Conservation (phyloP, 2,797 vertebrate genomes). For the Cyclopterus lumpus region DNA sequence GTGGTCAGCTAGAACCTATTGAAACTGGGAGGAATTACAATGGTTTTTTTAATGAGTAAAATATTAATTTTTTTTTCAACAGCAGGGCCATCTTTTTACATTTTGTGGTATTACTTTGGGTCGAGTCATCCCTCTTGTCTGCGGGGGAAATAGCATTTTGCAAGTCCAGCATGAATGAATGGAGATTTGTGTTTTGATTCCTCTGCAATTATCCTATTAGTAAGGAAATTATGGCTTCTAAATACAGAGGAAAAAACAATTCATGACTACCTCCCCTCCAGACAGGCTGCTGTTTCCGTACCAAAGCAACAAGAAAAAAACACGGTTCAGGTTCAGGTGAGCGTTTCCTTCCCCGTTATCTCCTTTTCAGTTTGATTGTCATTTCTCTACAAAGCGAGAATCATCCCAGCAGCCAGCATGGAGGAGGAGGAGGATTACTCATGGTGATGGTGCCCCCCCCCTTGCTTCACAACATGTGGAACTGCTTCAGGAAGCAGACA, state of each 20-base stretch:
- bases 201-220: slow-evolving; percentile 58
- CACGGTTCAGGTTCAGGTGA: slow-evolving; percentile 30
- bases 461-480: slow-evolving; percentile 68
- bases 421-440: slow-evolving; percentile 65
- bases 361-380: slow-evolving; percentile 74
- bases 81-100: not conserved
- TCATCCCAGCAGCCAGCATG: slow-evolving; percentile 74
- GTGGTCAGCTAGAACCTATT: not conserved
- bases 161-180: slow-evolving; percentile 59
- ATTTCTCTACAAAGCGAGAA: slow-evolving; percentile 71
- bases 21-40: not conserved
- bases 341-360: slow-evolving; percentile 59
- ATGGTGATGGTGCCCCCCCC: slow-evolving; percentile 64
- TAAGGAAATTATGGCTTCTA: slow-evolving; percentile 55
- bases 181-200: slow-evolving; percentile 54
- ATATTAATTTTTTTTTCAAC: not conserved
- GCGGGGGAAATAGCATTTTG: slow-evolving; percentile 28
- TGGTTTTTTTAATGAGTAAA: too few species aligned
- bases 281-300: too few species aligned
- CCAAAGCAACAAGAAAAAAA: too few species aligned
- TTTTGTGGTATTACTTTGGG: slow-evolving; percentile 18
- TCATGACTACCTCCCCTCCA: slow-evolving; percentile 53
- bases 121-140: slow-evolving; percentile 38
- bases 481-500: slow-evolving; percentile 79
- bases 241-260: slow-evolving; percentile 55